Evolutionary conservation across 1,140 invertebrate species (phyloP).

Genomic region (Oncopodura yosiiana): DNA sequence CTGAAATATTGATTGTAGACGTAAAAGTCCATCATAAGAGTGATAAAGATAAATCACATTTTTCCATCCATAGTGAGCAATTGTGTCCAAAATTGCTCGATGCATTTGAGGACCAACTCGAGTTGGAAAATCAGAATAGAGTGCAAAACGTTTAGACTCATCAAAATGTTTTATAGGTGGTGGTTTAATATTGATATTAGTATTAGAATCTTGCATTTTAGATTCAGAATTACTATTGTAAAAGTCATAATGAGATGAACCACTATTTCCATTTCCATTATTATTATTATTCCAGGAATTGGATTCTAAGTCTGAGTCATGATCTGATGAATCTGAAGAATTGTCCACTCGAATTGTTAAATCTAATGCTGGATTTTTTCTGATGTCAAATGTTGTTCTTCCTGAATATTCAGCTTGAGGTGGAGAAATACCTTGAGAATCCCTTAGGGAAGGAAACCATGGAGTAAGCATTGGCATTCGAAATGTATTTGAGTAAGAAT

Average conservation of each 20-base stretch:
- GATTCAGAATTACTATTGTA: not conserved
- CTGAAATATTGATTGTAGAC: conserved; percentile 81
- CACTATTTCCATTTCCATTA: not conserved
- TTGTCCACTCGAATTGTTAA: not conserved
- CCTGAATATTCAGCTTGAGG: not conserved
- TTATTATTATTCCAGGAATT: not conserved
- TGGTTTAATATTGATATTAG: no score
- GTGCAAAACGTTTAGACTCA: conserved; percentile 6
- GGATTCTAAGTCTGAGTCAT: not conserved
- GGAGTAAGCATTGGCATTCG: conserved; percentile 49
- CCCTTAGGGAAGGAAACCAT: conserved; percentile 52
- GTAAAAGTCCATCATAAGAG: conserved; percentile 55
- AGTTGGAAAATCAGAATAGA: conserved; percentile 41
- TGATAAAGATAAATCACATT: conserved; percentile 47
- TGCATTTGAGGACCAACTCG: conserved; percentile 43
- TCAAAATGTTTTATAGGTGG: no score
- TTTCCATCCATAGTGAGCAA: conserved; percentile 44
- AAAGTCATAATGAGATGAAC: no score
- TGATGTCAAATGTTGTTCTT: not conserved
- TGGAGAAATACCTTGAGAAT: not conserved
- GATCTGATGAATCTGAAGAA: not conserved
- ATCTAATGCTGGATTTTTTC: conserved; percentile 5
- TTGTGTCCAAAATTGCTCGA: conserved; percentile 44
- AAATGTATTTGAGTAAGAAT: conserved; percentile 49
- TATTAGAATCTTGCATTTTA: not conserved